Evolutionary conservation across 2,797 vertebrate genomes (phyloP).

Genomic region (Arremon brunneinucha): DNA sequence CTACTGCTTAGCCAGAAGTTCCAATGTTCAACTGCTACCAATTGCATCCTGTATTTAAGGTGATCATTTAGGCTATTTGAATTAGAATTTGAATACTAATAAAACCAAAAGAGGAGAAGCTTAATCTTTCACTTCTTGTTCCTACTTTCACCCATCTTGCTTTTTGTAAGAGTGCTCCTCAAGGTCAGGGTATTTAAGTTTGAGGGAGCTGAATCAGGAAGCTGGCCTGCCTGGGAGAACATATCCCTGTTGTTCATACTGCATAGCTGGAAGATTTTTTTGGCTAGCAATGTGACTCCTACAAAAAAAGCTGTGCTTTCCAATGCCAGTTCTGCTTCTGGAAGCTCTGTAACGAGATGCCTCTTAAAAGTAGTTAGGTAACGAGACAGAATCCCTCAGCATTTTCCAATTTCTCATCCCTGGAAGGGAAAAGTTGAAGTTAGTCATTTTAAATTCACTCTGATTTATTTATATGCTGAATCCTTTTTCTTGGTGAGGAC

Average conservation of each 20-base stretch:
- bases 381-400: background rate
- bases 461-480: conserved; percentile 34
- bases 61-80: background rate
- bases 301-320: background rate
- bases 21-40: background rate
- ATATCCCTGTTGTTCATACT: background rate
- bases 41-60: background rate
- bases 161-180: background rate
- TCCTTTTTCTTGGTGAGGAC: conserved; percentile 6
- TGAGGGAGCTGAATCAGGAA: background rate
- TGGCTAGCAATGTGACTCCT: background rate
- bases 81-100: background rate
- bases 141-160: background rate
- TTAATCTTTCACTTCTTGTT: background rate
- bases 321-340: background rate
- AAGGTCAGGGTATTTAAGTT: background rate
- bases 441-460: background rate
- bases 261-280: background rate
- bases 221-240: background rate
- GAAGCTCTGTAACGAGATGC: background rate
- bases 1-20: background rate
- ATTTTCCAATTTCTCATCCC: conserved; percentile 25
- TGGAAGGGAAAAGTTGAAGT: background rate
- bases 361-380: conserved; percentile 17
- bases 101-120: background rate